Base-by-base conservation (phyloP, 1,140 invertebrate genomes). In the Doryteuthis pealeii region DNA sequence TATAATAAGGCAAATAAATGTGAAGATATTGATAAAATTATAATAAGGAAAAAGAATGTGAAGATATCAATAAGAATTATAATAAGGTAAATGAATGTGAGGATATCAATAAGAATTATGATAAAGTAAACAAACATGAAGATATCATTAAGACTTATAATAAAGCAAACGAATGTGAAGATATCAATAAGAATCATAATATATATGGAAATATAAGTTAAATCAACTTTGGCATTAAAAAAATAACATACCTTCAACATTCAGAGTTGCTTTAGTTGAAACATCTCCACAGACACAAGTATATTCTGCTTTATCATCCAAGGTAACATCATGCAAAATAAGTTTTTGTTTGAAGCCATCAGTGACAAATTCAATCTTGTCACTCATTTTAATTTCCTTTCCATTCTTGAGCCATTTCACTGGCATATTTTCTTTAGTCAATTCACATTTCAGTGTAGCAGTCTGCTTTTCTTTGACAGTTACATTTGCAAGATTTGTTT, bases 311-410 rank as follows among this genome's bases (percentile, higher is more conserved):
- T 75, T 68, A 74, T 83, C 79, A 33, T 75, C 72, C 22, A 79
- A 45, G 26, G 76, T 78, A 26, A 78, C 74, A 33, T 84, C 78
- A 18, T 76, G 72, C 28, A 85, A 72, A 26, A 79, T 74, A 30
- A 85, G 77, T 40, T 76, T 73, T 40, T 82, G 82, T 43, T 70
- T 70, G 30, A 76, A 78, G 6, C 79, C 76, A 67, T 85, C 80
- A 28, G 74, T 74, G 14, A 75, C 74, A 81, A 92, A 91, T 30
- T 95, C 94, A 65, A 96, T 90, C 76, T 95, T 94, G 82, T 97
- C 95, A 70, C 77, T 79, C 28, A 79, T 75, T 54, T 74, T 74
- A 10, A 87, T 67, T 72, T 80, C 80, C 89, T 96, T 92, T 10
- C 91, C 91, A 88, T 82, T 77, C 72, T 84, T 86, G 30, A 83